Percentiles rank a stretch among this genome's conserved stretches.
Conservation (phyloP, 2,797 vertebrate genomes). For the Melanogrammus aeglefinus region DNA sequence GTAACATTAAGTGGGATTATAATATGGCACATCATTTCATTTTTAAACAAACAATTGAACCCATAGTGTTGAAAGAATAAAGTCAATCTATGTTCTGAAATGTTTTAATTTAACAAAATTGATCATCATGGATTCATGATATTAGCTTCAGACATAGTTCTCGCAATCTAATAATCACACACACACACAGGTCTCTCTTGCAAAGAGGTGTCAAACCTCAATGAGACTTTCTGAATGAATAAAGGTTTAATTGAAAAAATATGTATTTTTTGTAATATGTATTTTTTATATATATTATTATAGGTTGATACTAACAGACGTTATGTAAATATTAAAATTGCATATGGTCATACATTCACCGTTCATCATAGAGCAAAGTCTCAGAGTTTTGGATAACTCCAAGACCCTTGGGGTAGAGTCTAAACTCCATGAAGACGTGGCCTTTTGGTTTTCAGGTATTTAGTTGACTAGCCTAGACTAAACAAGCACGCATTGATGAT, state of each 20-base stretch:
- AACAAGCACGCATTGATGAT: background rate
- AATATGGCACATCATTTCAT: background rate
- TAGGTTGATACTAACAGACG: no score
- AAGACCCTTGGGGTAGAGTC: background rate
- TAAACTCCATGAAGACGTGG: background rate
- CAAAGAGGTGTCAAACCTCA: no score
- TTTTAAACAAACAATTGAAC: background rate
- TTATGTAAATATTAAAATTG: no score
- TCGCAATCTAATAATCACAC: background rate
- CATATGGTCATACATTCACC: no score
- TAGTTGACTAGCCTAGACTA: background rate
- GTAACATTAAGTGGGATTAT: background rate
- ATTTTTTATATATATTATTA: no score
- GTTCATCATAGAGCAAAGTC: no score
- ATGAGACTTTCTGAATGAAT: no score
- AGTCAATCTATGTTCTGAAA: background rate
- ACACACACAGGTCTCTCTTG: background rate
- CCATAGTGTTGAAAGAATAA: background rate
- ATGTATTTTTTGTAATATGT: no score
- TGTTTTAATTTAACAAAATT: background rate
- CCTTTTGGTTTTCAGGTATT: background rate
- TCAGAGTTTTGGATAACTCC: background rate
- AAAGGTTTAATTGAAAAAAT: no score
- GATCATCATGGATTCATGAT: background rate
- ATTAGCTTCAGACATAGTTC: background rate